Conservation (phyloP, 2,888 invertebrate species). For the Agrilus cyanescens region DNA sequence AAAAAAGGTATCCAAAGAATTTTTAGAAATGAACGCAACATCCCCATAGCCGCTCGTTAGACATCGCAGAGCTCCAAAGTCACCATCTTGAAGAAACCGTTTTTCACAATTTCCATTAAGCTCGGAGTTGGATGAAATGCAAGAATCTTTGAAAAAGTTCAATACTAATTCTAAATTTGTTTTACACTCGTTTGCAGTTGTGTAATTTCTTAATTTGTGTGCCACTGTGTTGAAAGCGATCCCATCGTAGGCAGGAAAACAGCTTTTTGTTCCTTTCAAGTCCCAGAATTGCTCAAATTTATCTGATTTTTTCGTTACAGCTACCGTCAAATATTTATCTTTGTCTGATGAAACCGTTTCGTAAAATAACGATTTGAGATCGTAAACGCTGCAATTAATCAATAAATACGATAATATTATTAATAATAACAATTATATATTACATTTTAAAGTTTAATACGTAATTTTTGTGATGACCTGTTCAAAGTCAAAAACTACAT, state of each 20-base stretch:
- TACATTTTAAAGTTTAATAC: constrained; percentile 12
- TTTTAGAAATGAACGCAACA: constrained; percentile 57
- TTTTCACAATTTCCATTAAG: constrained; percentile 24
- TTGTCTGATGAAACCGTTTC: constrained; percentile 45
- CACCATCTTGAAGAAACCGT: constrained; percentile 38
- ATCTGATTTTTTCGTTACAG: constrained; percentile 48
- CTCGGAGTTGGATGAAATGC: constrained; percentile 41
- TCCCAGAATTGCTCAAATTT: constrained; percentile 48
- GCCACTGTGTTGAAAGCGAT: constrained; percentile 52
- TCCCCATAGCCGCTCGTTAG: constrained; percentile 57
- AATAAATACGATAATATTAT: constrained; percentile 22
- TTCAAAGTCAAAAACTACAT: constrained; percentile 16
- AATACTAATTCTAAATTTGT: constrained; percentile 32
- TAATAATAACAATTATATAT: constrained; percentile 26
- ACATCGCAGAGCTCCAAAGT: constrained; percentile 53
- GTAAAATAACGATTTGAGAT: constrained; percentile 46
- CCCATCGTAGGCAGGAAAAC: constrained; percentile 71
- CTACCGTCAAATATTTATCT: constrained; percentile 51
- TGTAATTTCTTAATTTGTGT: constrained; percentile 34
- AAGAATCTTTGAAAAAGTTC: constrained; percentile 57
- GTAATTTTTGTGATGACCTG: too few species aligned
- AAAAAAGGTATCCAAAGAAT: constrained; percentile 29
- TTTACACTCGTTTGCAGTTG: constrained; percentile 27
- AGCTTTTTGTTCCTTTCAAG: constrained; percentile 58
- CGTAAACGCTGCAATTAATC: constrained; percentile 38